Base-by-base conservation (phyloP, 2,888 invertebrate species). In the Cerastis rubricosa region DNA sequence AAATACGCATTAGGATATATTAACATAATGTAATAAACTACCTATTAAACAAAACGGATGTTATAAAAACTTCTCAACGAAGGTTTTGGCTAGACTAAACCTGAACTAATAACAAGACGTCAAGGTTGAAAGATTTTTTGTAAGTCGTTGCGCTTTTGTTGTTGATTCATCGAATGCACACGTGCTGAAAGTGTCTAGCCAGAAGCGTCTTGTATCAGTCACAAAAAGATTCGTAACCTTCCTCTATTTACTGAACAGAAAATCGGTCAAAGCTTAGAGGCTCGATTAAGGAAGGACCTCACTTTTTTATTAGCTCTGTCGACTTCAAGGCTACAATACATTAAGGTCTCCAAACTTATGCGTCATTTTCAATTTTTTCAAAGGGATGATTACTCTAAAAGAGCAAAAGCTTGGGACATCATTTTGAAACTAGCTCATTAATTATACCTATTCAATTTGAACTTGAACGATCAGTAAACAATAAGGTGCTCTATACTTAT, bases 391-490 rank as follows among this genome's bases (percentile, higher is more conserved):
- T 74, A 47, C 70, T 76, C 14, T 64, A 43, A 14, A 51, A 73
- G 57, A 61, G 35, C 25, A 43, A 25, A 74, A 68, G 57, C 40
- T 64, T 14, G 17, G 9, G 25, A 22, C 51, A 61, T 57, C 47
- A 51, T 69, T 71, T 43, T 69, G 25, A 49, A 75, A 71, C 74
- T 63, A 47, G 9, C 59, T 68, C 59, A 74, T 47, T 64, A 66
- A 71, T 47, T 8, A 81, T 78, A 81, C 54, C 66, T 72, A 78
- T 64, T 71, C 40, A 54, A 57, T 81, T 70, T 84, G 78, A 84
- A 84, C 81, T 83, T 83, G 83, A 83, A 83, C 65, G 79, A 40
- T 75, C 71, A n/a, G 54, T 74, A 81, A 69, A 81, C 74, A 78
- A 51, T 71, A 71, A 49, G 49, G 49, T 51, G 17, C 70, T 76